These are phyloP conservation scores for Condylostylus longicornis DNA, from an alignment of 1,140 invertebrate species.

Conservation along the genomic window DNA sequence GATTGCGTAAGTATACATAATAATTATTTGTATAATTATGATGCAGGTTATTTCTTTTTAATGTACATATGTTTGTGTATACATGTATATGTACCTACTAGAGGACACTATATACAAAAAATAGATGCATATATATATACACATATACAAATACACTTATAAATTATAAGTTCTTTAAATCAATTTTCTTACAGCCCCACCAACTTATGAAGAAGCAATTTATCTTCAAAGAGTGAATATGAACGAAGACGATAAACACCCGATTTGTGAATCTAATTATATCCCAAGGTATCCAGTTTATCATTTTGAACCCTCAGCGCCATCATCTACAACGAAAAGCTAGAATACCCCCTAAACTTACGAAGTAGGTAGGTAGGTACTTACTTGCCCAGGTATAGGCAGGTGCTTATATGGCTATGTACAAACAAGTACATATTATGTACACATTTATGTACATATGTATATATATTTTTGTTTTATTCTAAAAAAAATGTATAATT, in stretches of 20 bases:
- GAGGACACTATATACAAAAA: too few species aligned
- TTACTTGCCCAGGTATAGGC: too few species aligned
- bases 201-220: slow-evolving; percentile 19
- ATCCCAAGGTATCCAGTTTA: slow-evolving; percentile 28
- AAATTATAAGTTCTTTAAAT: neutral
- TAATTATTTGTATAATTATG: neutral
- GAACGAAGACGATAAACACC: slow-evolving; percentile 24
- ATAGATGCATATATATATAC: too few species aligned
- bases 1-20: slow-evolving; percentile 11
- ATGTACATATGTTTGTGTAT: neutral
- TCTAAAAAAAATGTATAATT: too few species aligned
- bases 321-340: too few species aligned
- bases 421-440: too few species aligned
- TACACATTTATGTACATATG: too few species aligned
- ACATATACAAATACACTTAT: neutral
- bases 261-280: slow-evolving; percentile 22
- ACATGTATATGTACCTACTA: too few species aligned
- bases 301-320: neutral
- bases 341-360: too few species aligned
- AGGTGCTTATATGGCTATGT: too few species aligned
- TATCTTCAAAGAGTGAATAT: slow-evolving; percentile 21
- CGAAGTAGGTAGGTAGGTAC: too few species aligned
- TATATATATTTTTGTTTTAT: too few species aligned
- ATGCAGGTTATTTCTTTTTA: neutral
- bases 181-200: slow-evolving; percentile 10